These are phyloP conservation scores for Dioctria rufipes DNA, from an alignment of 2,888 invertebrate genomes.

Conservation along the genomic window DNA sequence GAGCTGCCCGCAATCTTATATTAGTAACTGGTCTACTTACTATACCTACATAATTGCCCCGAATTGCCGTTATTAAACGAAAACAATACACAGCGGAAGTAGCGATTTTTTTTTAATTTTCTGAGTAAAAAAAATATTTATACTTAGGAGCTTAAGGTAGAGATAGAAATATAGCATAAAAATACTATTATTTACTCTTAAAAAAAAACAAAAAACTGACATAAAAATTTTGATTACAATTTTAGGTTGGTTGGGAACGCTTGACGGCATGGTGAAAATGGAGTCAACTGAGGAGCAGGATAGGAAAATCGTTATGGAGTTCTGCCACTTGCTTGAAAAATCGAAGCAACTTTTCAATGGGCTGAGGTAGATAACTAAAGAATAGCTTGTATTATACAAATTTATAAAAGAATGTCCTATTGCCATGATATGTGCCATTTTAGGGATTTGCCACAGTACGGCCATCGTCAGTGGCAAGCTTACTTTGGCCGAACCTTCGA, in stretches of 20 bases:
- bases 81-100: too few species aligned
- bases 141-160: background rate
- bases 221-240: background rate
- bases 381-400: too few species aligned
- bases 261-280: constrained; percentile 79
- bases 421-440: constrained; percentile 62
- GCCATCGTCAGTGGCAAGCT: constrained; percentile 97
- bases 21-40: background rate
- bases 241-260: constrained; percentile 53
- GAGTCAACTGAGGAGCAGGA: constrained; percentile 89
- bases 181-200: background rate
- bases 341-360: constrained; percentile 98
- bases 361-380: constrained; percentile 77
- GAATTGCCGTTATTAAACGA: too few species aligned
- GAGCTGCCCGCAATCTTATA: constrained; percentile 4
- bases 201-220: background rate
- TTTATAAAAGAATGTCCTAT: too few species aligned
- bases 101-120: background rate
- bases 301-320: constrained; percentile 94
- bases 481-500: constrained; percentile 98
- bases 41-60: background rate
- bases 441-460: constrained; percentile 97
- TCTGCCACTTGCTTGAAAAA: constrained; percentile 96
- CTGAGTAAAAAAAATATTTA: background rate
- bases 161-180: background rate